Evolutionary conservation across 2,113 vertebrate genomes (phyloP).

Genomic region (Odocoileus hemionus): DNA sequence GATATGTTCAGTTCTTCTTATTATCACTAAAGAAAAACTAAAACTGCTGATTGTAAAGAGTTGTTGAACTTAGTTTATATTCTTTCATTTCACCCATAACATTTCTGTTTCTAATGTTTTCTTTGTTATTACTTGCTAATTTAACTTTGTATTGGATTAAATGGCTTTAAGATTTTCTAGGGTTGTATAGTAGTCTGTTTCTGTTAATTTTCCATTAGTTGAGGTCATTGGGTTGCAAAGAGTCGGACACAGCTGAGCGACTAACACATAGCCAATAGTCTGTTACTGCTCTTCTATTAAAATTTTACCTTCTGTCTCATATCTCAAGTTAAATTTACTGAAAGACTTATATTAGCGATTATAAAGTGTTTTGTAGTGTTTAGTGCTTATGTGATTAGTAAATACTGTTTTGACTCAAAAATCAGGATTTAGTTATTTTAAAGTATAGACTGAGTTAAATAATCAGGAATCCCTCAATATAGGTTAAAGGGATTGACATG

Average conservation of each 20-base stretch:
- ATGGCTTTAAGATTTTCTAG: neutral
- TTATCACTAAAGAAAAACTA: conserved; percentile 9
- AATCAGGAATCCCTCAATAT: neutral
- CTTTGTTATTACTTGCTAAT: conserved; percentile 20
- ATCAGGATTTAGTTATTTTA: conserved; percentile 1
- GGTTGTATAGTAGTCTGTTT: neutral
- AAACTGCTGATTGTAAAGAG: neutral
- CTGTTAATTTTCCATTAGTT: conserved; percentile 16
- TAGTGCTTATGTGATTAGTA: neutral
- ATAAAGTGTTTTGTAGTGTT: conserved; percentile 5
- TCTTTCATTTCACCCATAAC: conserved; percentile 8
- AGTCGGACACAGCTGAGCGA: neutral
- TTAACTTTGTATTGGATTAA: conserved; percentile 15
- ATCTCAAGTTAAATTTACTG: conserved; percentile 27
- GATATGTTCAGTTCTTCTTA: conserved; percentile 15
- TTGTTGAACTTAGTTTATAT: neutral
- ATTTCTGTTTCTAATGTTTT: neutral
- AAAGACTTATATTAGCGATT: neutral
- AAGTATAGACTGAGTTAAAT: conserved; percentile 10
- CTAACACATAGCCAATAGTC: neutral
- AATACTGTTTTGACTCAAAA: neutral
- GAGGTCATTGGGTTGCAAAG: neutral
- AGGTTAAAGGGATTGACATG: neutral
- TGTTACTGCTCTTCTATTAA: conserved; percentile 34
- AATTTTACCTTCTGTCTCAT: neutral